These are phyloP conservation scores for Chloroclystis v-ata DNA, from an alignment of 2,888 invertebrate genomes.

Conservation along the genomic window DNA sequence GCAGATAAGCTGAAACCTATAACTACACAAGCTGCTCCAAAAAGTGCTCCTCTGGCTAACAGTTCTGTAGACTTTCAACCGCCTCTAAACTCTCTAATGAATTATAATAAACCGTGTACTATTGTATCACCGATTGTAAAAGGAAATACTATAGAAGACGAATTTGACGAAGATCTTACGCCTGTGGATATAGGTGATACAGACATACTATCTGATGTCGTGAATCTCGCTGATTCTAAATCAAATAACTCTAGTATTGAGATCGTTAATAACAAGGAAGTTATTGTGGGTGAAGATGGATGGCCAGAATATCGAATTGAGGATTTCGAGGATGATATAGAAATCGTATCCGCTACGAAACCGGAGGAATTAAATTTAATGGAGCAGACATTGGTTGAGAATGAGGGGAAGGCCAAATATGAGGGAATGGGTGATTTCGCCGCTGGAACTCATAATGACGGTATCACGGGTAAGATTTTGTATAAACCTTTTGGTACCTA, in stretches of 20 bases:
- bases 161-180: slow-evolving; percentile 42
- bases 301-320: slow-evolving; percentile 75
- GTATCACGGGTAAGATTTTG: slow-evolving; percentile 72
- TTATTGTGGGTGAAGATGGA: slow-evolving; percentile 73
- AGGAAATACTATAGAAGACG: slow-evolving; percentile 33
- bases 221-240: slow-evolving; percentile 50
- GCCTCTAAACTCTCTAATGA: slow-evolving; percentile 44
- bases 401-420: slow-evolving; percentile 44
- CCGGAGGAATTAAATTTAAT: slow-evolving; percentile 45
- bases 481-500: no score
- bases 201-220: slow-evolving; percentile 31
- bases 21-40: slow-evolving; percentile 37
- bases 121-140: slow-evolving; percentile 42
- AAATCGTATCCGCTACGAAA: slow-evolving; percentile 28
- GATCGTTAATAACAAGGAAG: slow-evolving; percentile 39
- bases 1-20: slow-evolving; percentile 60
- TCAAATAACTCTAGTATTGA: slow-evolving; percentile 38
- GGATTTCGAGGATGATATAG: slow-evolving; percentile 62
- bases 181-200: slow-evolving; percentile 51
- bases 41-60: slow-evolving; percentile 42
- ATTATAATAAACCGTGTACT: slow-evolving; percentile 42
- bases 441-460: slow-evolving; percentile 81
- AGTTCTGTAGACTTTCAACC: slow-evolving; percentile 69
- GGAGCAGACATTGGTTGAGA: slow-evolving; percentile 44
- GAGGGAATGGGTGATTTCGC: slow-evolving; percentile 77